Evolutionary conservation across 2,888 invertebrate genomes (phyloP), one percentile per base, ranked within the genome.

Genomic region (Bombylius major): DNA sequence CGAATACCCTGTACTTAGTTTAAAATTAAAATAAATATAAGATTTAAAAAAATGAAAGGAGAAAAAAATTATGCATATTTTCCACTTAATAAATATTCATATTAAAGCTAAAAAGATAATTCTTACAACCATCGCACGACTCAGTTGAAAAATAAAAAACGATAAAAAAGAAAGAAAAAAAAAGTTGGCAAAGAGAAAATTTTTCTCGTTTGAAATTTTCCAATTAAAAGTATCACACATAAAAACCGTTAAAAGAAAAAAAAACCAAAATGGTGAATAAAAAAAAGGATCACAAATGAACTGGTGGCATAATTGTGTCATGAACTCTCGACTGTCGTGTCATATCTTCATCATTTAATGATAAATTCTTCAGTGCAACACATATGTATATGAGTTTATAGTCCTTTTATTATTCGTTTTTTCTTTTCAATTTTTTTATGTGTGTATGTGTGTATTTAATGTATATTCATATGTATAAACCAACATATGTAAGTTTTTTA

Each of bases 321-420:
- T 55, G 55, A 55, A 55, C 51, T 55, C 50, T 55, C 45, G 50
- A 46, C 47, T 55, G 55, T 47, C 55, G 55, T 55, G 55, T 46
- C 33, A 50, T 55, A 50, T 55, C 55, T 55, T 23, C 55, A 55
- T 55, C 55, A 51, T 36, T 47, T 55, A 31, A 36, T 55, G 50
- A 55, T 42, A 42, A 42, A 42, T 42, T 42, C 11, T 42, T 11
- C 11, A 23, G 23, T 23, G 23, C 23, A 23, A 23, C 23, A 23
- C 23, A 23, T 23, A 23, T n/a, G n/a, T n/a, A n/a, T 23, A 23
- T 23, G 3, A 23, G 23, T 23, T 23, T 23, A 2, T 23, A 23
- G 23, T 23, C 23, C 23, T 23, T 23, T 23, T n/a, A n/a, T n/a
- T n/a, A n/a, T n/a, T 23, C 23, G 23, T 23, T 23, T 23, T 23